Conservation (phyloP, 2,888 invertebrate genomes). For the Oxyteleia sp. region DNA sequence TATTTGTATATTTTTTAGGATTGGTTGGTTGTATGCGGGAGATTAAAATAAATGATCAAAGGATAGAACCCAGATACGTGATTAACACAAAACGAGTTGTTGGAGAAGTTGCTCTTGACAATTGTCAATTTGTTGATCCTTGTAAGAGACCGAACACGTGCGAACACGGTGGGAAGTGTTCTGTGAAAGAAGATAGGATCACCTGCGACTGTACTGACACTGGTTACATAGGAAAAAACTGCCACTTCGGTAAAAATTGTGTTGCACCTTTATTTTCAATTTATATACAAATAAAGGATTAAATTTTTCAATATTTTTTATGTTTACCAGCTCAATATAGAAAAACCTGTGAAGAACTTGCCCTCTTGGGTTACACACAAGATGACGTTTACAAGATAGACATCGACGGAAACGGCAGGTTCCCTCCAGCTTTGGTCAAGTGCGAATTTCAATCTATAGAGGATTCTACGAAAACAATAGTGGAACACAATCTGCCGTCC, state of each 20-base stretch:
- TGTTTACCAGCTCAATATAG: slow-evolving; percentile 92
- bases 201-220: slow-evolving; percentile 96
- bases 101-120: slow-evolving; percentile 96
- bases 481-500: slow-evolving; percentile 96
- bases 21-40: slow-evolving; percentile 97
- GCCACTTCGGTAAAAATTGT: slow-evolving; percentile 91
- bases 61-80: slow-evolving; percentile 94
- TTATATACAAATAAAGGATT: too few species aligned
- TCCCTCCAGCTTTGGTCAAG: slow-evolving; percentile 96
- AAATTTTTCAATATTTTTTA: too few species aligned
- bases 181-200: slow-evolving; percentile 95
- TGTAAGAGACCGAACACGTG: slow-evolving; percentile 96
- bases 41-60: slow-evolving; percentile 93
- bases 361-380: slow-evolving; percentile 94
- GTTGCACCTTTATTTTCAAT: not conserved
- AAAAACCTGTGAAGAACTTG: slow-evolving; percentile 97
- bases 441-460: slow-evolving; percentile 97
- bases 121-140: slow-evolving; percentile 96
- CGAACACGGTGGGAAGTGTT: slow-evolving; percentile 96
- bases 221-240: slow-evolving; percentile 97
- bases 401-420: slow-evolving; percentile 97
- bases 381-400: slow-evolving; percentile 97
- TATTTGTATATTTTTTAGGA: slow-evolving; percentile 88
- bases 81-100: slow-evolving; percentile 94
- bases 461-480: slow-evolving; percentile 94